Evolutionary conservation across 2,888 invertebrate genomes (phyloP).

Genomic region (Parnassius glacialis): DNA sequence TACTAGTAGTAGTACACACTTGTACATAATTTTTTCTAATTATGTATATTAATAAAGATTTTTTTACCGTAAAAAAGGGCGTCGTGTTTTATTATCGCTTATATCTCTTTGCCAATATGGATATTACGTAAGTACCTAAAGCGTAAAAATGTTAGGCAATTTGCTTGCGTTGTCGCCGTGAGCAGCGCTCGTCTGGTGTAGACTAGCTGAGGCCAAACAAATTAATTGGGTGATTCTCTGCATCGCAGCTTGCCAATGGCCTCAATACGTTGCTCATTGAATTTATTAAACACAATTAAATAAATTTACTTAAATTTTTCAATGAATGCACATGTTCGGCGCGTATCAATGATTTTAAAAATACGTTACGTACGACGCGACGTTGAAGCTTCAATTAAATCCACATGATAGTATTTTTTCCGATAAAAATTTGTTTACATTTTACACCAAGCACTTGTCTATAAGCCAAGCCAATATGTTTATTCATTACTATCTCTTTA

Average conservation of each 20-base stretch:
- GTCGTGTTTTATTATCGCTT: too few species aligned
- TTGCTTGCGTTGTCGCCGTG: background rate
- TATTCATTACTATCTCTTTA: too few species aligned
- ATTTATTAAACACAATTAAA: constrained; percentile 34
- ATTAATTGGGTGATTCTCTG: constrained; percentile 40
- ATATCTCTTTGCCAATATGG: constrained; percentile 3
- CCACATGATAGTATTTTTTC: background rate
- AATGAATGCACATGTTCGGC: background rate
- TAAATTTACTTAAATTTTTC: background rate
- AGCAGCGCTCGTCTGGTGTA: constrained; percentile 28
- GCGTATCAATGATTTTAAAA: background rate
- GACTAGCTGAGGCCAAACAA: constrained; percentile 41
- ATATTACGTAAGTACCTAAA: constrained; percentile 1
- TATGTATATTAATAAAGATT: too few species aligned
- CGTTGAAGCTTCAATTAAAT: background rate
- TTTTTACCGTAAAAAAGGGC: too few species aligned
- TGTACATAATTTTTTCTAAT: too few species aligned
- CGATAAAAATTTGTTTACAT: background rate
- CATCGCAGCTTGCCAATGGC: constrained; percentile 40
- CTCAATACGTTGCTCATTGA: constrained; percentile 44
- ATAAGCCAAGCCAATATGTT: too few species aligned
- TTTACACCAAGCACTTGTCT: background rate
- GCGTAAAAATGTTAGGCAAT: constrained; percentile 4
- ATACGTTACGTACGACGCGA: background rate
- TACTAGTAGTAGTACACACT: too few species aligned